Base-by-base conservation (phyloP, 2,797 vertebrate genomes). In the Choloepus didactylus region DNA sequence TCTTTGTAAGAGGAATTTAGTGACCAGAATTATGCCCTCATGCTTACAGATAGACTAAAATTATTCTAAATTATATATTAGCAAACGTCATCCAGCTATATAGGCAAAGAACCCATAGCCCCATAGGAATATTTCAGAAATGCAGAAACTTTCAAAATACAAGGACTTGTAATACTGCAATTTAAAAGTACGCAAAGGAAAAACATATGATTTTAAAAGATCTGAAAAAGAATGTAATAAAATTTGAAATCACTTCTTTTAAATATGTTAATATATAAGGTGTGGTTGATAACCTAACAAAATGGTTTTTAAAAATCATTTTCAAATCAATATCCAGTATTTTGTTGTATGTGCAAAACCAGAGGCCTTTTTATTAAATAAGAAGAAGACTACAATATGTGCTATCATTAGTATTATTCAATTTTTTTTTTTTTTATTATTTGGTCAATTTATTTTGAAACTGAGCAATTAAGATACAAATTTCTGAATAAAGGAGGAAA, bases 391-490 rank as follows among this genome's bases (percentile, higher is more conserved):
- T 84, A 19, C 11, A 67, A 7, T 62, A 69, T 31, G n/a, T 62
- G 14, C 18, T 81, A 6, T 27, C 31, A 46, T 0, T 73, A 9
- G n/a, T 66, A 38, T 80, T 77, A 59, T 38, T 73, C 44, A 35
- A 25, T 35, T 35, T 35, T 35, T 70, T 35, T 35, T 70, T 46
- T 18, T 9, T 8, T 15, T 6, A 27, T 12, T 11, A 67, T 80
- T 72, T 6, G 35, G 7, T 14, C 54, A 51, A 88, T 80, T 77
- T 88, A 35, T 76, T 88, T 84, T 89, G 75, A 89, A 91, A 19
- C 1, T 35, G 3, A 64, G 12, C 25, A 66, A 72, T 70, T 77
- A 62, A 69, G 38, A 87, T 35, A 69, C 35, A 83, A 38, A 41
- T 49, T 70, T 46, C n/a, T 84, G 9, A 23, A 59, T 80, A 5